These are phyloP conservation scores for Leucophenga varia DNA, from an alignment of 1,140 invertebrate genomes.

Conservation along the genomic window DNA sequence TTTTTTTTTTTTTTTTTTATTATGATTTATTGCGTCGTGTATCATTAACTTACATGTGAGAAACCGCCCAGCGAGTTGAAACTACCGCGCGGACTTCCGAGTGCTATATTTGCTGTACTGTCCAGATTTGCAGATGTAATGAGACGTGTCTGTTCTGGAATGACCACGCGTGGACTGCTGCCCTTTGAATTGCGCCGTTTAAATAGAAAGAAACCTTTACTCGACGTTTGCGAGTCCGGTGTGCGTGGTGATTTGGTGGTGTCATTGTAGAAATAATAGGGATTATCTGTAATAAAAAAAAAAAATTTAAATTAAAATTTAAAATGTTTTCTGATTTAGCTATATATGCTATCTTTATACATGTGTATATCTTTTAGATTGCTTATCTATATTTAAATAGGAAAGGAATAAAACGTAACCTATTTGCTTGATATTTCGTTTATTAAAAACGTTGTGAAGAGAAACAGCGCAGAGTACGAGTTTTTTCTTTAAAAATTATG, in stretches of 20 bases:
- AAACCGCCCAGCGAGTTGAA: constrained; percentile 49
- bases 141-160: constrained; percentile 49
- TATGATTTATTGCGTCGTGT: not conserved
- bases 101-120: constrained; percentile 42
- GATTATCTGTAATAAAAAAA: constrained; percentile 37
- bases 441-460: too few relatives aligned
- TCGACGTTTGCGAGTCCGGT: constrained; percentile 47
- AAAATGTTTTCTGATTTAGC: too few relatives aligned
- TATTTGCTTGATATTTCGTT: too few relatives aligned
- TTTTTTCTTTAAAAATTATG: too few relatives aligned
- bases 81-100: constrained; percentile 51
- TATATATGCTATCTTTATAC: too few relatives aligned
- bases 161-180: constrained; percentile 38
- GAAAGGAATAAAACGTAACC: too few relatives aligned
- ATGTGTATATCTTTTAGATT: too few relatives aligned
- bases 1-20: constrained; percentile 3
- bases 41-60: constrained; percentile 39
- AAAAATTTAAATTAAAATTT: too few relatives aligned
- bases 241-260: constrained; percentile 49
- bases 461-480: too few relatives aligned
- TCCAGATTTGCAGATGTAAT: constrained; percentile 54
- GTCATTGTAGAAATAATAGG: constrained; percentile 54
- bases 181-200: constrained; percentile 51
- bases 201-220: constrained; percentile 46
- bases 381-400: too few relatives aligned